These are phyloP conservation scores for Celastrina argiolus DNA, from an alignment of 2,888 invertebrate genomes.

Conservation along the genomic window DNA sequence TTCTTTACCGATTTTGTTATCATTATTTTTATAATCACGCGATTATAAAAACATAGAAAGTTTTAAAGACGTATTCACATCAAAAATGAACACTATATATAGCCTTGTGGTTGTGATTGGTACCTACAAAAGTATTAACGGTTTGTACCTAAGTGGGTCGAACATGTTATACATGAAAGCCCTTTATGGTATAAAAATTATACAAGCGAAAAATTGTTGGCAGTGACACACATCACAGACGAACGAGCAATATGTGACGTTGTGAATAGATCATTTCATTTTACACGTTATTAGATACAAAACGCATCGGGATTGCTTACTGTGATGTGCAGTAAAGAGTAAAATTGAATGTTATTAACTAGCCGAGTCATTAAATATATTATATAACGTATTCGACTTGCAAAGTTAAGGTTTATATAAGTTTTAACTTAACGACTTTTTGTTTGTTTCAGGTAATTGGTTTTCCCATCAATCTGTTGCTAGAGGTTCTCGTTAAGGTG, in stretches of 20 bases:
- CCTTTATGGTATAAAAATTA: conserved; percentile 49
- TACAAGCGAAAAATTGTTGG: conserved; percentile 57
- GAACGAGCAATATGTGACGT: conserved; percentile 51
- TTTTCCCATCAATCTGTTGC: conserved; percentile 31
- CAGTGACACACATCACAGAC: conserved; percentile 64
- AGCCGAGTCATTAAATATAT: no score
- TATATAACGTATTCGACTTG: no score
- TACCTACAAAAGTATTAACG: not conserved
- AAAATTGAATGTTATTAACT: no score
- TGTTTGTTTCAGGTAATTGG: conserved; percentile 62
- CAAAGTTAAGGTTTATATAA: no score
- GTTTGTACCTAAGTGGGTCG: conserved; percentile 16
- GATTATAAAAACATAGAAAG: no score
- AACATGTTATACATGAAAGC: conserved; percentile 22
- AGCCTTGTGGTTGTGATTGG: no score
- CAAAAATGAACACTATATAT: no score
- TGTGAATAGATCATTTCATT: conserved; percentile 47
- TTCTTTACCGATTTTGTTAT: no score
- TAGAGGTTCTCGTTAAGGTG: conserved; percentile 46
- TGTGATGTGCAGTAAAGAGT: no score
- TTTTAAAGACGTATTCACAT: no score
- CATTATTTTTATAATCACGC: no score
- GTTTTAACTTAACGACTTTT: conserved; percentile 16
- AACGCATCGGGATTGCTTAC: conserved; percentile 37
- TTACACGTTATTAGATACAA: conserved; percentile 53